Base-by-base conservation (phyloP, 2,888 invertebrate genomes). In the Chaetogeoica ovagalla region DNA sequence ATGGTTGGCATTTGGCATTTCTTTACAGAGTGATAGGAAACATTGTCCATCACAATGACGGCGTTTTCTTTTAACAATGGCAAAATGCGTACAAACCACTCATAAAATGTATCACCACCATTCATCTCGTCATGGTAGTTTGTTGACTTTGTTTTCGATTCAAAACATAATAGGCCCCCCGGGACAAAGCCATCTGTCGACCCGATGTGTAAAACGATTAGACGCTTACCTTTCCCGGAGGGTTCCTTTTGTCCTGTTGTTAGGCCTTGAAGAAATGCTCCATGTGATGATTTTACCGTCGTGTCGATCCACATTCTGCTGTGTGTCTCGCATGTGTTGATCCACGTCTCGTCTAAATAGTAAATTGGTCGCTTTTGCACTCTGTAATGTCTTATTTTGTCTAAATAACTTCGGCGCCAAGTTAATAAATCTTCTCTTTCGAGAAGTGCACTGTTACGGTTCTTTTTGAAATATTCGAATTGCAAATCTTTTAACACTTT, bases 221-320 rank as follows among this genome's bases (percentile, higher is more conserved):
- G 8, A 9, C 52, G 2, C 52, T 52, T 11, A 52, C 52, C 52
- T 52, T 52, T 52, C 2, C 52, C 52, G 6, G 52, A 52, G 52
- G 52, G 11, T 52, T 52, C 11, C 52, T 52, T 52, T 52, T 52
- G 15, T 52, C 52, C 74, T 9, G 63, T 74, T 37, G 74, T 62
- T 37, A 74, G 62, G 15, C 74, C 39, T 39, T 4, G 2, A 13
- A 63, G 43, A 63, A 74, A 74, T 48, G 74, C 74, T 11, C 63
- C 62, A 48, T 52, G 60, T 17, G 57, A 48, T 60, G 75, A 75
- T 21, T 66, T 68, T 0, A 69, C 81, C n/a, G 68, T 81, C 11
- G 43, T 66, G 57, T 81, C 68, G 17, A 13, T 6, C 81, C 75
- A 75, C 19, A 37, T 19, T 43, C 43, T 30, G 59, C 9, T 21